Conservation (phyloP, 1,140 invertebrate genomes). For the Prorops nasuta region DNA sequence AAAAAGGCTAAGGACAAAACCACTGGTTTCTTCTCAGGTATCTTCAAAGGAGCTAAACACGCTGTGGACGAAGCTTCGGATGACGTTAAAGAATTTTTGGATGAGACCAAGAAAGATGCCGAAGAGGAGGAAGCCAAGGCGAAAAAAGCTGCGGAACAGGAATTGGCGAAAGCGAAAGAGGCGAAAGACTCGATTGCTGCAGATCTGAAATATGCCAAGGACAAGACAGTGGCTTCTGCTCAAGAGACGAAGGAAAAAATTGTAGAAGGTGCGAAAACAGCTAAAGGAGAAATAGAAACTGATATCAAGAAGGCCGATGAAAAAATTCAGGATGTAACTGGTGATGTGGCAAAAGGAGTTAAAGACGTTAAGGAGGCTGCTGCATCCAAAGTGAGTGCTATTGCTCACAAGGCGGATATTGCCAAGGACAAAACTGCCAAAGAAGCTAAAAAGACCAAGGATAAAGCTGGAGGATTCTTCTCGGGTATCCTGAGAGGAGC, state of each 20-base stretch:
- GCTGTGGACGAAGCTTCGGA: constrained; percentile 40
- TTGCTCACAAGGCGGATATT: too few species aligned
- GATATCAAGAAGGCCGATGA: constrained; percentile 14
- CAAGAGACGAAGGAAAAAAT: constrained; percentile 17
- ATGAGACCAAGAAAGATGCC: constrained; percentile 35
- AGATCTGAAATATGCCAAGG: constrained; percentile 19
- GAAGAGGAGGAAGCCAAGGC: constrained; percentile 22
- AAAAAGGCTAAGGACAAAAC: constrained; percentile 29
- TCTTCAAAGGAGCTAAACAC: constrained; percentile 34
- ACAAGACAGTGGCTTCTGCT: constrained; percentile 11
- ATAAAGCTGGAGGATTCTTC: constrained; percentile 20
- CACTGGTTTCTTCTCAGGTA: constrained; percentile 24
- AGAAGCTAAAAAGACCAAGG: constrained; percentile 17
- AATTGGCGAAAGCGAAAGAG: constrained; percentile 6
- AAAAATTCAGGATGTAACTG: constrained; percentile 4
- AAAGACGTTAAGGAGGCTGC: constrained; percentile 8
- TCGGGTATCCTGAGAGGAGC: constrained; percentile 31
- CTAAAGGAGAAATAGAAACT: background rate
- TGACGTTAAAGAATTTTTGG: constrained; percentile 39
- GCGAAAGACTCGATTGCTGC: background rate
- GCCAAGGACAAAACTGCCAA: constrained; percentile 4
- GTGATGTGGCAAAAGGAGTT: constrained; percentile 16
- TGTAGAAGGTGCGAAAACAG: background rate
- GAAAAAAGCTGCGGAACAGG: background rate
- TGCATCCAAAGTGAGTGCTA: constrained; percentile 9